These are phyloP conservation scores for Poeciliopsis paucimaculata DNA, from an alignment of 2,797 vertebrate species.

Conservation along the genomic window DNA sequence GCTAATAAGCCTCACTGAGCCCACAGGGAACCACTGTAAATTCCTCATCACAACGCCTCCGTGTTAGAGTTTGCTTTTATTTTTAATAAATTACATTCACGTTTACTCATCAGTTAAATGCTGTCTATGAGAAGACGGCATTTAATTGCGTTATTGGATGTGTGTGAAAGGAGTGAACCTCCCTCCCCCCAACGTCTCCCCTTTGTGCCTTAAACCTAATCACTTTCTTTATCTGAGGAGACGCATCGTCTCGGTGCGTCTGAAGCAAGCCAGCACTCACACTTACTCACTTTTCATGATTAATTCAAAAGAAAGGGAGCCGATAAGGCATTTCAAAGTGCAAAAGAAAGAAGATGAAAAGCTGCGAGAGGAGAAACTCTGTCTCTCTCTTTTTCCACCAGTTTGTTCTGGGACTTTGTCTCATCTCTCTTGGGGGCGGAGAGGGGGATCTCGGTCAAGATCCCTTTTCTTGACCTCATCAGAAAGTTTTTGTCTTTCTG, in stretches of 20 bases:
- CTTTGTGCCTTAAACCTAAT: conserved; percentile 14
- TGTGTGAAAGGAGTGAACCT: conserved; percentile 25
- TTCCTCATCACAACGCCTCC: conserved; percentile 26
- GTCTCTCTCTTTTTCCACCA: conserved; percentile 33
- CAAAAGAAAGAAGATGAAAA: conserved; percentile 61
- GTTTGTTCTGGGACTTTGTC: conserved; percentile 57
- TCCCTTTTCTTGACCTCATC: conserved; percentile 18
- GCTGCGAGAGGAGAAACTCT: conserved; percentile 14
- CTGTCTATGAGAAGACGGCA: background rate
- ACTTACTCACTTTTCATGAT: conserved; percentile 57
- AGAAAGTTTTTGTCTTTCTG: conserved; percentile 46
- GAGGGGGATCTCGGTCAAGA: conserved; percentile 45
- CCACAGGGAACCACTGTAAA: conserved; percentile 45
- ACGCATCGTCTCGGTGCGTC: conserved; percentile 34
- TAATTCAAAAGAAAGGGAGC: conserved; percentile 58
- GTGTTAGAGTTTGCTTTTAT: conserved; percentile 8
- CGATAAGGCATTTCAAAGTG: conserved; percentile 65
- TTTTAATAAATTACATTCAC: conserved; percentile 12
- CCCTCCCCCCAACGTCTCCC: background rate
- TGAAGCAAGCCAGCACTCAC: conserved; percentile 19
- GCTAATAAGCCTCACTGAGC: conserved; percentile 43
- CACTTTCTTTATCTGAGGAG: conserved; percentile 38
- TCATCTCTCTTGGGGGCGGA: conserved; percentile 48
- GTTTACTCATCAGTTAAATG: conserved; percentile 27
- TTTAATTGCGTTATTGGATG: conserved; percentile 9